These are phyloP conservation scores for Huso huso DNA, from an alignment of 2,797 vertebrate genomes.

Conservation along the genomic window DNA sequence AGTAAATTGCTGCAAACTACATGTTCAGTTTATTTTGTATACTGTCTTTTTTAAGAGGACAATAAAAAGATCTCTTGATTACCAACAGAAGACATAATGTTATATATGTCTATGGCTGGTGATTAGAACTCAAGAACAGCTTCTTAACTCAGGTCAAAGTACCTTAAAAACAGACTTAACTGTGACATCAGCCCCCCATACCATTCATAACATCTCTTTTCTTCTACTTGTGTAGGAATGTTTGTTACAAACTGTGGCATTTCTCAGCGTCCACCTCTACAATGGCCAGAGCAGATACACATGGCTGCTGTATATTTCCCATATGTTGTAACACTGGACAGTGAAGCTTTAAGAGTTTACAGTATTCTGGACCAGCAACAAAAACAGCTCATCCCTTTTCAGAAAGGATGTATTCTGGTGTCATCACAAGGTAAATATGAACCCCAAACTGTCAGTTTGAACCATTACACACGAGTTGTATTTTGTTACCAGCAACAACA, in stretches of 20 bases:
- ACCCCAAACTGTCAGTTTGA: too few relatives aligned
- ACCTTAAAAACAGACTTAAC: too few relatives aligned
- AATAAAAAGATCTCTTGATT: too few relatives aligned
- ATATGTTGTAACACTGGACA: constrained; percentile 44
- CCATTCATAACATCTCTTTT: neutral
- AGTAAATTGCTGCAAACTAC: too few relatives aligned
- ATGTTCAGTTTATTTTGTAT: too few relatives aligned
- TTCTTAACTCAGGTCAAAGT: too few relatives aligned
- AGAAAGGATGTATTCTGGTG: constrained; percentile 37
- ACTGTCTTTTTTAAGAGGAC: too few relatives aligned
- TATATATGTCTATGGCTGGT: too few relatives aligned
- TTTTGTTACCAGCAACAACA: too few relatives aligned
- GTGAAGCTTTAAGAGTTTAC: constrained; percentile 44
- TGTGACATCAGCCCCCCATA: neutral
- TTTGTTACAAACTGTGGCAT: constrained; percentile 54
- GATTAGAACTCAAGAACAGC: too few relatives aligned
- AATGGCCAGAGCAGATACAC: constrained; percentile 49
- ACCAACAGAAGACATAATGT: too few relatives aligned
- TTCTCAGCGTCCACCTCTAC: constrained; percentile 52
- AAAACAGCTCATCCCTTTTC: constrained; percentile 49
- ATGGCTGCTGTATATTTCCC: constrained; percentile 47
- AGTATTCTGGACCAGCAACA: constrained; percentile 54
- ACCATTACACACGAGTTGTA: too few relatives aligned
- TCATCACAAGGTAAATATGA: constrained; percentile 38
- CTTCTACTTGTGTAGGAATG: constrained; percentile 42